Percentiles rank a stretch among this genome's conserved stretches.
These are phyloP conservation scores for Dynastes hyllus DNA, from an alignment of 2,888 invertebrate genomes.

Conservation along the genomic window DNA sequence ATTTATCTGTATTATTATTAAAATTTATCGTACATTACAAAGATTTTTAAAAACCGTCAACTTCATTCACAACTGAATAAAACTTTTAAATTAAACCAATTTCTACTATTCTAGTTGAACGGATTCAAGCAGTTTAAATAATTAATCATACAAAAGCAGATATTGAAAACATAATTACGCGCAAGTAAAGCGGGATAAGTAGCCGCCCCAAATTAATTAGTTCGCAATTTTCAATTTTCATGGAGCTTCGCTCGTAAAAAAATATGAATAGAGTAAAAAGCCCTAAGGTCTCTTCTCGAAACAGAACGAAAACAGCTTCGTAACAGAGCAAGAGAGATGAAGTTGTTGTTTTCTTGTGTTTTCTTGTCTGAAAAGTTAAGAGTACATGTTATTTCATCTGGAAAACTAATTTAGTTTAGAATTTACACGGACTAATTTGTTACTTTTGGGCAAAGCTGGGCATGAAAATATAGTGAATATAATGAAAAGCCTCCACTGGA, in stretches of 20 bases:
- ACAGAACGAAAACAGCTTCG: neutral
- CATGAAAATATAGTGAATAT: no score
- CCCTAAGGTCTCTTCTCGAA: neutral
- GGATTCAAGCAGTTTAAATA: neutral
- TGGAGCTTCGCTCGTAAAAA: neutral
- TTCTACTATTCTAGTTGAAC: no score
- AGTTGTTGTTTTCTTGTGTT: neutral
- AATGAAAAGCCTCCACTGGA: no score
- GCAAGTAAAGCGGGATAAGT: neutral
- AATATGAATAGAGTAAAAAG: neutral
- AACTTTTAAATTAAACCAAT: no score
- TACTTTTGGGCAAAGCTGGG: no score
- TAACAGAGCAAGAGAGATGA: neutral
- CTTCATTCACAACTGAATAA: no score
- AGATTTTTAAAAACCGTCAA: no score
- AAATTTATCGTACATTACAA: no score
- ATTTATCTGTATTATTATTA: no score
- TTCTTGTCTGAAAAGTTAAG: neutral
- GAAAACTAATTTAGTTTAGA: slow-evolving; percentile 1
- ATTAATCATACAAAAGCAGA: neutral
- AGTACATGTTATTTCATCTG: neutral
- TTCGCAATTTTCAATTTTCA: neutral
- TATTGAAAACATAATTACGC: neutral
- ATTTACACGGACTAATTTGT: neutral
- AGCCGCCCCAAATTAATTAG: slow-evolving; percentile 1